Conservation (phyloP, 2,888 invertebrate species). For the Theretra japonica region DNA sequence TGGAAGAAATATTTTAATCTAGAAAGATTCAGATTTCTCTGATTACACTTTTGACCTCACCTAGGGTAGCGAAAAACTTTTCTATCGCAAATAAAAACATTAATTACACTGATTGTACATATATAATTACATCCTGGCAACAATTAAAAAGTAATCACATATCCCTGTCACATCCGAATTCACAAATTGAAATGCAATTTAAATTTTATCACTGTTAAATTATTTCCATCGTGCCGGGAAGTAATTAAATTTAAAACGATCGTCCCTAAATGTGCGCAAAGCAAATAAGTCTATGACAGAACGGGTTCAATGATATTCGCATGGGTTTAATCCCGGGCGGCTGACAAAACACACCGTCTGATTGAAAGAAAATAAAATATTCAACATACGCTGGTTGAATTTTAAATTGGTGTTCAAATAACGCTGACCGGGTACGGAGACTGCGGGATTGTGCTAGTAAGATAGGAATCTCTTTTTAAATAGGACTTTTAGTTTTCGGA, state of each 20-base stretch:
- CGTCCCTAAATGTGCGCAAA: neutral
- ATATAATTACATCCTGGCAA: neutral
- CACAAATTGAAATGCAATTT: constrained; percentile 3
- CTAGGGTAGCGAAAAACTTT: too few species aligned
- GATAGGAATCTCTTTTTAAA: neutral
- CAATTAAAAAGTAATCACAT: constrained; percentile 3
- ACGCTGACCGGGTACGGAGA: neutral
- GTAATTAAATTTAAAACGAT: neutral
- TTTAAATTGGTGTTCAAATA: constrained; percentile 20
- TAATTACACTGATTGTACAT: too few species aligned
- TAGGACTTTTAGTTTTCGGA: neutral
- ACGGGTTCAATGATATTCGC: constrained; percentile 5
- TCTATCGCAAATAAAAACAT: too few species aligned
- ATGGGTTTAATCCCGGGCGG: neutral
- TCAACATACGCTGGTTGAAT: constrained; percentile 15
- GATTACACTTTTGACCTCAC: too few species aligned
- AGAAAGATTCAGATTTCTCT: too few species aligned
- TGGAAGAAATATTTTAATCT: too few species aligned
- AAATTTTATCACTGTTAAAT: constrained; percentile 1
- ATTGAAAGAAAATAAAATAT: constrained; percentile 31
- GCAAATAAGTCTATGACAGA: constrained; percentile 9
- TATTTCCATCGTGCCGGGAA: neutral
- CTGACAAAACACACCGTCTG: constrained; percentile 26
- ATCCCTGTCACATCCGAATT: neutral
- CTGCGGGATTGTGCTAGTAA: neutral